Evolutionary conservation across 2,113 vertebrate genomes (phyloP).

Genomic region (Epinephelus cyanopodus): DNA sequence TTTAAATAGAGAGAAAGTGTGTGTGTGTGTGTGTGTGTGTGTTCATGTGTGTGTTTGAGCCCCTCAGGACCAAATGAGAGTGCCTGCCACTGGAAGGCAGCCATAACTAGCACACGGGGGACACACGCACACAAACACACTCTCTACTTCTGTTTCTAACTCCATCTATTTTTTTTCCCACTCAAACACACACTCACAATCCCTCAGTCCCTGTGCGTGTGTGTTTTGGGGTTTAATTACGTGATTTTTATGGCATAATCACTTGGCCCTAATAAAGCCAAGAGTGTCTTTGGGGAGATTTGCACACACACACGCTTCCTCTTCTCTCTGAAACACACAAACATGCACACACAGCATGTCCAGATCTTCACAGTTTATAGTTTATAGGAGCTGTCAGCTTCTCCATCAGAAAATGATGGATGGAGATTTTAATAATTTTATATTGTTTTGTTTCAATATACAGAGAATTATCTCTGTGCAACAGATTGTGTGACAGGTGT

Average conservation of each 20-base stretch:
- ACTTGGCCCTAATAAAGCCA: slow-evolving; percentile 64
- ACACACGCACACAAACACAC: slow-evolving; percentile 21
- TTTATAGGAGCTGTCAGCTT: not conserved
- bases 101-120: slow-evolving; percentile 62
- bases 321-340: slow-evolving; percentile 37
- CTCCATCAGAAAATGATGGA: not conserved
- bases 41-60: slow-evolving; percentile 10
- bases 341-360: slow-evolving; percentile 13
- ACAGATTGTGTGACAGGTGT: not conserved
- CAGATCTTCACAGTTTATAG: not conserved
- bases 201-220: slow-evolving; percentile 23
- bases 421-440: not conserved
- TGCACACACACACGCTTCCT: slow-evolving; percentile 8
- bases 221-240: slow-evolving; percentile 64
- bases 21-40: not conserved
- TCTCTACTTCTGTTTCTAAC: slow-evolving; percentile 15
- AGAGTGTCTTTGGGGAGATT: slow-evolving; percentile 39
- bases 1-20: slow-evolving; percentile 40
- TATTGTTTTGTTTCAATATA: not conserved
- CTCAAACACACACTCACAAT: slow-evolving; percentile 19
- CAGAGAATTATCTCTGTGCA: not conserved
- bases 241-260: slow-evolving; percentile 67
- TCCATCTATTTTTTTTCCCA: not conserved
- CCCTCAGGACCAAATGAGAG: slow-evolving; percentile 60
- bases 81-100: slow-evolving; percentile 64